phyloP scores from a whole-genome alignment of 2,113 vertebrate genomes.

The Camarhynchus parvulus region DNA sequence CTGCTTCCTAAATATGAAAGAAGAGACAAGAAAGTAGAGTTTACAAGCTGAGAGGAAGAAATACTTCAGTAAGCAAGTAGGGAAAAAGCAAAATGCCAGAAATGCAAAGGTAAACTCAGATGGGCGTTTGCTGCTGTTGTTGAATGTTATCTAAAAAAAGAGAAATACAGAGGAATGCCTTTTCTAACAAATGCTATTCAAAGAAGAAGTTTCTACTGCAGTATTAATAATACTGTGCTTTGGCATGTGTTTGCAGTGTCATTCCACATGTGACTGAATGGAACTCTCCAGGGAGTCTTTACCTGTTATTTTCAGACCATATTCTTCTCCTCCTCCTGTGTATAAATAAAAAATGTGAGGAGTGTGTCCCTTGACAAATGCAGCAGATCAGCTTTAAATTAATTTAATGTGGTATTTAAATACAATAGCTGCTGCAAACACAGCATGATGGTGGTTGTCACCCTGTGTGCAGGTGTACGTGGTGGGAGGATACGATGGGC shows the following conservation, averaged over 20 bases:
- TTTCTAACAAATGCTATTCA: background rate
- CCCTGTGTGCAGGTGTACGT: constrained; percentile 86
- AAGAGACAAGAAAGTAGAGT: background rate
- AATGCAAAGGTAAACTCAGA: background rate
- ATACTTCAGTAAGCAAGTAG: background rate
- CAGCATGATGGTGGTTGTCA: background rate
- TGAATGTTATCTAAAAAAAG: background rate
- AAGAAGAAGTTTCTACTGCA: background rate
- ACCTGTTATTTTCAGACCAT: background rate
- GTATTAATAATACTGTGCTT: background rate
- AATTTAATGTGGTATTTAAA: background rate
- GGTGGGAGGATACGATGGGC: constrained; percentile 95
- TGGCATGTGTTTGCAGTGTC: background rate
- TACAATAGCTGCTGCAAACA: background rate
- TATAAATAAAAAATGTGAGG: background rate
- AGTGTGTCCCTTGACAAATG: background rate
- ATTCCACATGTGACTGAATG: background rate
- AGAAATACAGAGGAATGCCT: background rate
- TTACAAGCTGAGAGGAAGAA: background rate
- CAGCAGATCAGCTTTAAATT: background rate
- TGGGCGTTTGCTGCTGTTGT: background rate
- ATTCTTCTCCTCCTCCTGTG: background rate
- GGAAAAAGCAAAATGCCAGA: background rate
- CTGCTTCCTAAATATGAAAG: background rate
- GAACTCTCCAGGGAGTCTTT: background rate